Evolutionary conservation across 2,888 invertebrate species (phyloP).

Genomic region (Odontocerum albicorne): DNA sequence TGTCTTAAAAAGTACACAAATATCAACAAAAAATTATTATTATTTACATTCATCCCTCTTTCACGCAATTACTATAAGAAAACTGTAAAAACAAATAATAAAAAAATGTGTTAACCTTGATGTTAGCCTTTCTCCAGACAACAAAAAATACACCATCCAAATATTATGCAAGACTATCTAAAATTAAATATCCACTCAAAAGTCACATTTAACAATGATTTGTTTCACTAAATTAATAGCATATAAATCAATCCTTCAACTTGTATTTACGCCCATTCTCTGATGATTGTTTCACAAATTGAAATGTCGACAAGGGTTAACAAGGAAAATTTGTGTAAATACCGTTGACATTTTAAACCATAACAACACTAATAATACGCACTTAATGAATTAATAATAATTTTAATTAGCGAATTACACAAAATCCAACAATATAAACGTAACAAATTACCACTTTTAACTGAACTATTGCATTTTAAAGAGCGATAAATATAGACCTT

Average conservation of each 20-base stretch:
- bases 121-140: background rate
- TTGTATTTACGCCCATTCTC: slow-evolving; percentile 6
- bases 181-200: background rate
- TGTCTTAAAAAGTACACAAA: no score
- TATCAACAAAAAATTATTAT: no score
- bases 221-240: background rate
- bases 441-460: no score
- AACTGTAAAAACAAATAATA: no score
- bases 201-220: background rate
- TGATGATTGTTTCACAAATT: slow-evolving; percentile 2
- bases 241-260: background rate
- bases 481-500: no score
- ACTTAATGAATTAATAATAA: no score
- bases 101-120: background rate
- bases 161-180: slow-evolving; percentile 8
- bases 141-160: background rate
- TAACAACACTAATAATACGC: no score
- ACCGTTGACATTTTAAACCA: slow-evolving; percentile 7
- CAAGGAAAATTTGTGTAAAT: background rate
- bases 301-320: slow-evolving; percentile 11
- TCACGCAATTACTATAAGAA: no score
- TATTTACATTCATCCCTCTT: no score
- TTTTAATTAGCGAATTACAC: no score
- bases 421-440: no score
- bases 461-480: no score